Evolutionary conservation across 2,113 vertebrate genomes (phyloP), one percentile per base, ranked within the genome.

Genomic region (Butorides virescens): DNA sequence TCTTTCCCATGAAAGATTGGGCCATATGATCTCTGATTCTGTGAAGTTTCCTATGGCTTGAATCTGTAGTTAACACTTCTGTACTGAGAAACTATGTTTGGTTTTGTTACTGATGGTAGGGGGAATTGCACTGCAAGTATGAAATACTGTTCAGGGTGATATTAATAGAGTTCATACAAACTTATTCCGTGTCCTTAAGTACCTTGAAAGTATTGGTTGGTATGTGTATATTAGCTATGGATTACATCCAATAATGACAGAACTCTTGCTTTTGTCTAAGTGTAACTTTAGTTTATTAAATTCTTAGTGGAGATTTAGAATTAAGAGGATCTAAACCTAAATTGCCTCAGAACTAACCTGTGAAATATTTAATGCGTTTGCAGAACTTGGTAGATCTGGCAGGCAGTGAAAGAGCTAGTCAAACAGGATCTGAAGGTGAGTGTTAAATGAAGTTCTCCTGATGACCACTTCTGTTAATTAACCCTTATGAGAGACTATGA

Each of bases 321-420:
- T 63, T 75, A 55, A 11, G 13, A 70, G 7, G 16, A 32, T 36
- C 37, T 70, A 32, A 87, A 79, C 44, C 0, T 30, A 56, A 75
- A 44, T n/a, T 80, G 20, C 18, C 23, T 88, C 10, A 53, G 29
- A 86, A 77, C 44, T 94, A 88, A 94, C n/a, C 62, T 88, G 46
- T 92, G 71, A 83, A 83, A 84, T 90, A 44, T 68, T 78, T 74
- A 13, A 78, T 88, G 34, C 59, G 86, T 95, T 94, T 93, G 42
- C 73, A 99, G 99, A 99, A 99, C 93, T 97, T 99, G 95, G 99
- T 99, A 49, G 99, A 99, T 97, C 98, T 99, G 36, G 99, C 99
- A 39, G 99, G 99, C 83, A 99, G 99, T 91, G 99, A 99, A 95
- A 97, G 99, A 96, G 99, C 99, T 13, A 99, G 99, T 96, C 99